Evolutionary conservation across 2,113 vertebrate genomes (phyloP), one percentile per base, ranked within the genome.

Genomic region (Leptosomus discolor): DNA sequence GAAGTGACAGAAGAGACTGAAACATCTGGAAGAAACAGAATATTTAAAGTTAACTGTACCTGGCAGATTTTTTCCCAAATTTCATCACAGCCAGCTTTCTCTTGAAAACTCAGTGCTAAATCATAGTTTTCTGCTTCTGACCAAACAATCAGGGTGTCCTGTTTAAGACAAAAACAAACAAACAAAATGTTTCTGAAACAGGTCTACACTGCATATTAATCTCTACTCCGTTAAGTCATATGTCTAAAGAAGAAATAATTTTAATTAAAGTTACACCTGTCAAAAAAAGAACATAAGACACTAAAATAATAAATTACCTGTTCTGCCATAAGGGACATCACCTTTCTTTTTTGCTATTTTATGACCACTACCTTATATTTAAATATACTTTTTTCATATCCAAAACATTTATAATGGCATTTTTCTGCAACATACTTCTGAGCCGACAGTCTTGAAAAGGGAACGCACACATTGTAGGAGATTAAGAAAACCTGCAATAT

Each of bases 41-140:
- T 53, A 77, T 29, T n/a, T 69, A n/a, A 91, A 26, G 9, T 74
- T 56, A 67, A 96, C 13, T 69, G 93, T 98, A 99, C 99, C 99
- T 99, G 99, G 97, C 99, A 99, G 95, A 99, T 99, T 98, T 99
- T 99, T 96, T 99, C 99, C 99, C 99, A 99, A 95, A 99, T 99
- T 97, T 99, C 99, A 99, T 99, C 99, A 90, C 99, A 99, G 91
- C 99, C 99, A 92, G 99, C 99, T 96, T 99, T 99, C 96, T 99
- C 99, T 98, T 99, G 99, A 97, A 99, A 99, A 98, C 99, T 99
- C 93, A 99, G 98, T 79, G 99, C 99, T 97, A 99, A 98, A 97
- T 99, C 99, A 98, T 99, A 99, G 97, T 99, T 99, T 95, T 99
- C 99, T 85, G 99, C 99, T 98, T 99, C 99, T 76, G 99, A 99